These are phyloP conservation scores for Pachypanchax playfairii DNA, from an alignment of 2,113 vertebrate genomes.

Conservation along the genomic window DNA sequence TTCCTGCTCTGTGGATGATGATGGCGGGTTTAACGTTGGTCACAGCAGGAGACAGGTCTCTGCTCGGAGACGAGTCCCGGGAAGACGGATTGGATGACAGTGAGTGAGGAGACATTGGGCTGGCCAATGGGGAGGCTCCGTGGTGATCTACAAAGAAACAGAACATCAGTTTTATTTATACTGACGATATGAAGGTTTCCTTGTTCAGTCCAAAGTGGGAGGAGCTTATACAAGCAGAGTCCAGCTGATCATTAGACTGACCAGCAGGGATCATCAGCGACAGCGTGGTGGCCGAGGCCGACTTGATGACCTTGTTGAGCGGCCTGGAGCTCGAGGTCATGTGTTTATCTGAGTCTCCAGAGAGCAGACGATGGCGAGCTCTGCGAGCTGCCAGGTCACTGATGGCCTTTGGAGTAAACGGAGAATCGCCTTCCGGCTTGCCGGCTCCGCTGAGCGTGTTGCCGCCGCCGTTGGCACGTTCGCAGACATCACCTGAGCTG, in stretches of 20 bases:
- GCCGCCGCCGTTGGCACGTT: slow-evolving; percentile 70
- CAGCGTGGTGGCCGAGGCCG: slow-evolving; percentile 92
- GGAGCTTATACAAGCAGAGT: too few species aligned
- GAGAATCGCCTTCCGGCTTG: slow-evolving; percentile 78
- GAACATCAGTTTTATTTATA: not conserved
- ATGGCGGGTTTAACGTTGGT: slow-evolving; percentile 86
- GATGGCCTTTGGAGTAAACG: slow-evolving; percentile 90
- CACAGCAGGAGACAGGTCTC: slow-evolving; percentile 90
- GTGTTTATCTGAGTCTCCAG: slow-evolving; percentile 92
- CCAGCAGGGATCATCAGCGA: slow-evolving; percentile 97
- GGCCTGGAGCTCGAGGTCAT: slow-evolving; percentile 81
- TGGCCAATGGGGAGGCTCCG: slow-evolving; percentile 91
- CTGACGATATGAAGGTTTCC: too few species aligned
- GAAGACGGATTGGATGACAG: slow-evolving; percentile 97
- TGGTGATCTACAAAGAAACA: slow-evolving; percentile 86
- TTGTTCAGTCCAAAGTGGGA: too few species aligned
- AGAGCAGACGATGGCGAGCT: slow-evolving; percentile 93
- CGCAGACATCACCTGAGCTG: slow-evolving; percentile 79
- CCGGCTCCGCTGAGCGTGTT: slow-evolving; percentile 16
- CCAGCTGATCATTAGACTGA: slow-evolving; percentile 52
- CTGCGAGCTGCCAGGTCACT: slow-evolving; percentile 93
- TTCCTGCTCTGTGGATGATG: slow-evolving; percentile 91
- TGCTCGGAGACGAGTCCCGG: slow-evolving; percentile 95
- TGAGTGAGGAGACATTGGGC: slow-evolving; percentile 97
- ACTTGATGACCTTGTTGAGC: slow-evolving; percentile 98